Evolutionary conservation across 2,113 vertebrate genomes (phyloP), one percentile per base, ranked within the genome.

Genomic region (Rattus rattus): DNA sequence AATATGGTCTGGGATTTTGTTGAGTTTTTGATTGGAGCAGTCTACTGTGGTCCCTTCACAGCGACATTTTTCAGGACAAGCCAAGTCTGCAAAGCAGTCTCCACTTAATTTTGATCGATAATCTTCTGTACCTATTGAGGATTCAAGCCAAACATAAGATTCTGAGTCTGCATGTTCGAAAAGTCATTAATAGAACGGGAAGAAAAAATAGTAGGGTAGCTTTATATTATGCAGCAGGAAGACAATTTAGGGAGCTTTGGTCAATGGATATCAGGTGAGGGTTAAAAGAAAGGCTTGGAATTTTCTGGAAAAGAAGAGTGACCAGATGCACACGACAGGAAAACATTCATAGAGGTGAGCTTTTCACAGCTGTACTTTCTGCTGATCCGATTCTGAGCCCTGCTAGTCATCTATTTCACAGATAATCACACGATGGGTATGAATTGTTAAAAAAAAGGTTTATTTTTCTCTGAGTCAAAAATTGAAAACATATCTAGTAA

Each of bases 1-100:
- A 91, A 99, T 99, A 97, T 99, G 99, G 70, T 99, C 99, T 30
- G 99, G 99, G 97, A 99, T 99, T 98, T 99, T 99, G 98, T 96
- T 99, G 97, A 99, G 99, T 96, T 99, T 99, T 97, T 99, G 99
- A 98, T 99, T 99, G 98, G 99, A 99, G 98, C 99, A 99, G 97
- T 99, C 99, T 75, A 99, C 99, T 1, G 99, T 99, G 91, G 99
- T 99, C 63, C 99, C 99, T 98, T 99, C 99, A 90, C 99, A 99
- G 84, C 99, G 99, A 91, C 99, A 99, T 97, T 99, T 99, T 94
- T 99, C 99, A 20, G 99, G 99, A 95, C 99, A 99, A 95, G 99
- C 99, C 98, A 99, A 96, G 98, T 99, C 99, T 43, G 99, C 99
- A 98, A 99, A 99, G 98, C 99, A 99, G 98, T 99, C 99, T 84